Conservation (phyloP, 2,888 invertebrate species). For the Zhuqinia jingwanae region DNA sequence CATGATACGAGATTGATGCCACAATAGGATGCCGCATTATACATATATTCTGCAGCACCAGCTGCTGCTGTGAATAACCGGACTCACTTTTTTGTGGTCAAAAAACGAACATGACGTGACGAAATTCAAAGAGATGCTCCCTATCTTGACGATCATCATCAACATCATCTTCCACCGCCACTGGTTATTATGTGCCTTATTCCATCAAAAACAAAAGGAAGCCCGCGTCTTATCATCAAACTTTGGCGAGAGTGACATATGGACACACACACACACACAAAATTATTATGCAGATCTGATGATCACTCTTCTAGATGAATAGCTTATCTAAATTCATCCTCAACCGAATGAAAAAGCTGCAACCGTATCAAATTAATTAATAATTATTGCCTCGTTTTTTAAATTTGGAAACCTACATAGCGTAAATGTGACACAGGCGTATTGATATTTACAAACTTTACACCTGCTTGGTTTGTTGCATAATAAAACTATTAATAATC, state of each 20-base stretch:
- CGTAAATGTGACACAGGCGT: too few relatives aligned
- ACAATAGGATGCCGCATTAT: slow-evolving; percentile 33
- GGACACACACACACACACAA: too few relatives aligned
- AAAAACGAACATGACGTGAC: background rate
- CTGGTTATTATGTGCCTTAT: background rate
- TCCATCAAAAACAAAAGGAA: background rate
- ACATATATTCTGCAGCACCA: too few relatives aligned
- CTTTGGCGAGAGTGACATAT: background rate
- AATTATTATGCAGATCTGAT: too few relatives aligned
- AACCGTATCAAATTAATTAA: slow-evolving; percentile 34
- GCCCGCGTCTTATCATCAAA: background rate
- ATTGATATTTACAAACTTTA: background rate
- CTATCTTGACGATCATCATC: too few relatives aligned
- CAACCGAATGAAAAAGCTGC: background rate
- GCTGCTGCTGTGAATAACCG: background rate
- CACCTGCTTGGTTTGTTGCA: background rate
- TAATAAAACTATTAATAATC: slow-evolving; percentile 19
- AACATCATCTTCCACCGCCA: too few relatives aligned
- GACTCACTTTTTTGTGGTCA: slow-evolving; percentile 11
- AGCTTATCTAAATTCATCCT: too few relatives aligned
- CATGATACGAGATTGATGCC: slow-evolving; percentile 19
- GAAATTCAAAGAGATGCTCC: background rate
- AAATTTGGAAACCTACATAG: too few relatives aligned
- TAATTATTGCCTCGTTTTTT: background rate
- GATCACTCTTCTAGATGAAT: too few relatives aligned